Conservation (phyloP, 2,888 invertebrate species). For the Cremastinae sp. region DNA sequence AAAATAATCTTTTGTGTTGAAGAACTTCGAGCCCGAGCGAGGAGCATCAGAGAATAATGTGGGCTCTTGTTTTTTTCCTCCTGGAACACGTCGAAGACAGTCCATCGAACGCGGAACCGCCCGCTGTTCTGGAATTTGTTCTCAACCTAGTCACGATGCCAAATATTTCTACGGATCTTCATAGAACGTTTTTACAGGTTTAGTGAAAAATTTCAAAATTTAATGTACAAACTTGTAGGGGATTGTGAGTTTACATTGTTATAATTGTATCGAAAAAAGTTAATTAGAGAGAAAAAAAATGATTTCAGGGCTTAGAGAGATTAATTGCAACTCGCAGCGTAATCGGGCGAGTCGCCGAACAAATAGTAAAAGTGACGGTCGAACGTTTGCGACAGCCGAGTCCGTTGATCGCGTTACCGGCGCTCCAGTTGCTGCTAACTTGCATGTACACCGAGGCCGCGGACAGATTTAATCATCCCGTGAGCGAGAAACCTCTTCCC, state of each 20-base stretch:
- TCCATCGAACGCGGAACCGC: slow-evolving; percentile 83
- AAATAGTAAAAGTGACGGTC: slow-evolving; percentile 86
- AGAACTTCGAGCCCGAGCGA: slow-evolving; percentile 78
- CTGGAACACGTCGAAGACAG: slow-evolving; percentile 87
- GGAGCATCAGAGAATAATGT: slow-evolving; percentile 86
- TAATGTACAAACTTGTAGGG: not conserved
- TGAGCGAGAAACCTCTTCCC: slow-evolving; percentile 72
- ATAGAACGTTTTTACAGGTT: slow-evolving; percentile 81
- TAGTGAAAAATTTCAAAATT: slow-evolving; percentile 71
- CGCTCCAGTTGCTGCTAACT: slow-evolving; percentile 88
- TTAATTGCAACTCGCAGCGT: slow-evolving; percentile 84
- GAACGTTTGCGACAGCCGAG: slow-evolving; percentile 87
- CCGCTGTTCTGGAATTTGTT: slow-evolving; percentile 83
- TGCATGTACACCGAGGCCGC: slow-evolving; percentile 87
- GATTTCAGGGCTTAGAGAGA: slow-evolving; percentile 86
- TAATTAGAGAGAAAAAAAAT: slow-evolving; percentile 6
- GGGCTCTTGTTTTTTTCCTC: slow-evolving; percentile 89
- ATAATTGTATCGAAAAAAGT: not conserved
- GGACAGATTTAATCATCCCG: slow-evolving; percentile 77
- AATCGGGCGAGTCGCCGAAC: slow-evolving; percentile 83
- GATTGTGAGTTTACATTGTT: too few species aligned
- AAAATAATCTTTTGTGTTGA: not conserved
- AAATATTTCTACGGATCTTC: slow-evolving; percentile 80
- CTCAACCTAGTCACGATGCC: slow-evolving; percentile 79
- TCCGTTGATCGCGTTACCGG: slow-evolving; percentile 86